Conservation (phyloP, 1,140 invertebrate genomes). For the Trialeurodes vaporariorum region DNA sequence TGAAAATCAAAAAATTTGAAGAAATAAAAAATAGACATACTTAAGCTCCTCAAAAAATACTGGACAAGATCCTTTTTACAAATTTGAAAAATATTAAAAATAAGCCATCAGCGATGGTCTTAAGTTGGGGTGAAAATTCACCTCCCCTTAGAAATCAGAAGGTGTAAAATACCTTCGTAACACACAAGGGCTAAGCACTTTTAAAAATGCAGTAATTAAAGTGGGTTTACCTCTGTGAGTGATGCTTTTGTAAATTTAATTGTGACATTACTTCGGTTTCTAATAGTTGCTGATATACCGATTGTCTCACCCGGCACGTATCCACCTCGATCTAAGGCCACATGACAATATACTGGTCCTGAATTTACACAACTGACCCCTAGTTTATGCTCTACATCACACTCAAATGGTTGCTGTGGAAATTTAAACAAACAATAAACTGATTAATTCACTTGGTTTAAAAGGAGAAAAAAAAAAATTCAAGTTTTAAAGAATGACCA, state of each 20-base stretch:
- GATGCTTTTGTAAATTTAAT: constrained; percentile 62
- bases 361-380: constrained; percentile 74
- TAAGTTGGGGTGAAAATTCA: too few species aligned
- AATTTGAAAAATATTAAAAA: too few species aligned
- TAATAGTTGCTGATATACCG: constrained; percentile 68
- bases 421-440: neutral
- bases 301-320: constrained; percentile 90
- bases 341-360: constrained; percentile 67
- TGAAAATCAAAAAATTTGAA: too few species aligned
- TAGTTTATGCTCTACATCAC: constrained; percentile 79
- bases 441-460: neutral
- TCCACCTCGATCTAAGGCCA: constrained; percentile 77
- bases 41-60: too few species aligned
- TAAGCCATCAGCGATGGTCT: too few species aligned
- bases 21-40: too few species aligned
- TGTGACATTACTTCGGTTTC: constrained; percentile 68
- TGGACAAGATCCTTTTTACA: too few species aligned
- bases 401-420: constrained; percentile 76
- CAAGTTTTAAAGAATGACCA: too few species aligned
- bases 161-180: too few species aligned
- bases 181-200: neutral
- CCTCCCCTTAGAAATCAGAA: neutral
- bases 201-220: too few species aligned
- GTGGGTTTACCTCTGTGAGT: constrained; percentile 58
- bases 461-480: neutral